These are phyloP conservation scores for Epicauta chinensis DNA, from an alignment of 1,140 invertebrate genomes.

Conservation along the genomic window DNA sequence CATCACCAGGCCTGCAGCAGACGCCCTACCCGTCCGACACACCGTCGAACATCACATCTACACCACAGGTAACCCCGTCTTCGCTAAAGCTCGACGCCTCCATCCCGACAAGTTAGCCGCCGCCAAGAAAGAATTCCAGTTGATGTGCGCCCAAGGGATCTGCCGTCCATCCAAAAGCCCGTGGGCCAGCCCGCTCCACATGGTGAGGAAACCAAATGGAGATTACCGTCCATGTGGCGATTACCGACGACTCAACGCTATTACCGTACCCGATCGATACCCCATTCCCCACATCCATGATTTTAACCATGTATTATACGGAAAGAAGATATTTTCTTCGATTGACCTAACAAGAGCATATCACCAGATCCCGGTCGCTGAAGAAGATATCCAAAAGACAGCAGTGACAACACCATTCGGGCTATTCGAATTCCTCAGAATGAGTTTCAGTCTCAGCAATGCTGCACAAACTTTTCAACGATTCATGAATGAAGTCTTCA, in stretches of 20 bases:
- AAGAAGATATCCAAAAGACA: constrained; percentile 37
- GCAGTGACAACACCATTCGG: constrained; percentile 39
- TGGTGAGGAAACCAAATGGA: constrained; percentile 40
- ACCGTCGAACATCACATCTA: constrained; percentile 27
- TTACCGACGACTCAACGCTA: constrained; percentile 44
- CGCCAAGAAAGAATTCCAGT: constrained; percentile 36
- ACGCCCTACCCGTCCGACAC: not conserved
- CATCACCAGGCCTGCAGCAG: not conserved
- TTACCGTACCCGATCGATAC: constrained; percentile 38
- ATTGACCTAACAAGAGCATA: constrained; percentile 48
- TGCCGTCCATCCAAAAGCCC: constrained; percentile 38
- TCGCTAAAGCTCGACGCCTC: constrained; percentile 37
- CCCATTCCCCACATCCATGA: constrained; percentile 34
- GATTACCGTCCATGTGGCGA: constrained; percentile 39
- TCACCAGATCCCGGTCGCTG: constrained; percentile 42
- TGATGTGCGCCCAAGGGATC: constrained; percentile 36
- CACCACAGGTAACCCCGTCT: constrained; percentile 39
- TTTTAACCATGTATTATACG: constrained; percentile 33
- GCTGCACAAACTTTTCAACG: constrained; percentile 45
- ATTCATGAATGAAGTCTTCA: constrained; percentile 45
- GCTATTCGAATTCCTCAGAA: constrained; percentile 32
- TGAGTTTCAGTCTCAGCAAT: constrained; percentile 38
- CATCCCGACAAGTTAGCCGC: constrained; percentile 32
- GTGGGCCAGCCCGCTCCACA: constrained; percentile 43
- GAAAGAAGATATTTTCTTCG: constrained; percentile 41